Evolutionary conservation across 2,888 invertebrate genomes (phyloP).

Genomic region (Panzeria rudis): DNA sequence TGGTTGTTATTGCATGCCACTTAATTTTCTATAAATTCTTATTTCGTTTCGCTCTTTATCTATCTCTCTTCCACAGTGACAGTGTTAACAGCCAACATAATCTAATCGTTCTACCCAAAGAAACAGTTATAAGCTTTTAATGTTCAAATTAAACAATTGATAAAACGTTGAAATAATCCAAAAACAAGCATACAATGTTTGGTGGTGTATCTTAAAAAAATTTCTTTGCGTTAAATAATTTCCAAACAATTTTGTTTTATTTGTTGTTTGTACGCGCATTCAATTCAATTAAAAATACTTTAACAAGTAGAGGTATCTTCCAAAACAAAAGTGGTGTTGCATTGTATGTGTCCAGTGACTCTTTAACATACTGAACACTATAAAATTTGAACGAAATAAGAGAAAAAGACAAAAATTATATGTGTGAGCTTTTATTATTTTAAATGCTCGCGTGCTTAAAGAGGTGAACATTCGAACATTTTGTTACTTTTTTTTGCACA

Average conservation of each 20-base stretch:
- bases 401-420: neutral
- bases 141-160: slow-evolving; percentile 62
- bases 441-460: slow-evolving; percentile 70
- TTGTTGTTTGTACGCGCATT: slow-evolving; percentile 37
- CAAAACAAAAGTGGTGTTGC: neutral
- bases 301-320: slow-evolving; percentile 5
- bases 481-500: slow-evolving; percentile 3
- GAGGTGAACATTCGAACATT: slow-evolving; percentile 50
- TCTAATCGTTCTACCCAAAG: slow-evolving; percentile 54
- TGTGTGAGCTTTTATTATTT: slow-evolving; percentile 53
- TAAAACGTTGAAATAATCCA: slow-evolving; percentile 37
- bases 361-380: slow-evolving; percentile 43
- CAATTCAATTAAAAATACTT: slow-evolving; percentile 64
- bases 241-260: slow-evolving; percentile 58
- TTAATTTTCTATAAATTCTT: no score
- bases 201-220: slow-evolving; percentile 34
- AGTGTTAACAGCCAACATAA: slow-evolving; percentile 30
- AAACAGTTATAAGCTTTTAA: slow-evolving; percentile 69
- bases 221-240: slow-evolving; percentile 60
- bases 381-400: neutral
- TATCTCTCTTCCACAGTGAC: neutral
- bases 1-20: no score
- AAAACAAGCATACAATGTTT: slow-evolving; percentile 11
- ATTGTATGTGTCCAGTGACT: slow-evolving; percentile 4
- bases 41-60: neutral